These are phyloP conservation scores for Apodemia zela DNA, from an alignment of 2,888 invertebrate genomes.

Conservation along the genomic window DNA sequence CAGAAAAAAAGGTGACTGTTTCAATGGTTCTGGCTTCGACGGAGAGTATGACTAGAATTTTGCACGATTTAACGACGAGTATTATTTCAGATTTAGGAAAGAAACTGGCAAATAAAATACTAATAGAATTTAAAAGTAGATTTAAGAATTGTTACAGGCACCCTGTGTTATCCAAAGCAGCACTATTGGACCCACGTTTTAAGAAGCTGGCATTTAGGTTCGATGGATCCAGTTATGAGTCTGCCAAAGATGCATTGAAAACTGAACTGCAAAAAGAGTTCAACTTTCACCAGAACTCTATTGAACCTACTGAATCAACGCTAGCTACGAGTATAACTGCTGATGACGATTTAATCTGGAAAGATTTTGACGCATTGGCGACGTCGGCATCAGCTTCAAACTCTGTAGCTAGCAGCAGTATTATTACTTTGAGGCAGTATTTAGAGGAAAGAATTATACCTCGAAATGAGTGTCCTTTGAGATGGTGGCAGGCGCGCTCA, in stretches of 20 bases:
- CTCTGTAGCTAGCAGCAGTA: constrained; percentile 33
- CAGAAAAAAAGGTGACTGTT: constrained; percentile 33
- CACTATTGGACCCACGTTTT: constrained; percentile 33
- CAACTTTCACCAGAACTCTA: constrained; percentile 29
- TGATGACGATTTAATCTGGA: constrained; percentile 25
- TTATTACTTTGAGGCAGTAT: constrained; percentile 34
- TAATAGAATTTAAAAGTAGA: constrained; percentile 34
- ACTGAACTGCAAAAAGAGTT: constrained; percentile 35
- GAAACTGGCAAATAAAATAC: constrained; percentile 28
- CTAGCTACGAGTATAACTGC: too few relatives aligned
- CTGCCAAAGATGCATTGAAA: constrained; percentile 35
- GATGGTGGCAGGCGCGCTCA: not conserved
- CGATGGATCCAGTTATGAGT: constrained; percentile 34
- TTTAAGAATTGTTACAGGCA: constrained; percentile 37
- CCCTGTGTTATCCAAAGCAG: constrained; percentile 32
- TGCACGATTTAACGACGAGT: constrained; percentile 28
- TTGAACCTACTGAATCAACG: constrained; percentile 22
- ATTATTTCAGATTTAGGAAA: constrained; percentile 27
- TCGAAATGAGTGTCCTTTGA: constrained; percentile 37
- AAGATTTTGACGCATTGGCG: constrained; percentile 31
- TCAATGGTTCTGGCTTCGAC: constrained; percentile 33
- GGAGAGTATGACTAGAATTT: constrained; percentile 28
- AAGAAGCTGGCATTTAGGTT: constrained; percentile 35
- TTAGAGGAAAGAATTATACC: constrained; percentile 33
- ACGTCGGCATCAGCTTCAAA: constrained; percentile 27